These are phyloP conservation scores for Bolinopsis microptera DNA, from an alignment of 37 sponge, comb jelly and placozoan species.

Conservation along the genomic window DNA sequence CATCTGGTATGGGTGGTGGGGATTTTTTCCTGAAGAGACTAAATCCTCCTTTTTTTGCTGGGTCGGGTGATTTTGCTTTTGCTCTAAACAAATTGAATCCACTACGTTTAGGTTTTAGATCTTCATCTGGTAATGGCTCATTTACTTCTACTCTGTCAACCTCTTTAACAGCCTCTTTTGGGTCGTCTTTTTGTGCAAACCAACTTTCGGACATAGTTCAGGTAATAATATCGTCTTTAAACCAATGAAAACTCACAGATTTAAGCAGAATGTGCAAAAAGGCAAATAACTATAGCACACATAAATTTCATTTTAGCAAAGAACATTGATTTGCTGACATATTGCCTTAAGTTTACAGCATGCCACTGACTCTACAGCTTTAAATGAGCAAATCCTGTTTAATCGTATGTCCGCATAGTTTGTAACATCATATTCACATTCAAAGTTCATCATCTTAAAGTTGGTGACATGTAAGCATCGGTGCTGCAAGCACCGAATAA, in stretches of 20 bases:
- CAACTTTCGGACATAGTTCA: slow-evolving; percentile 26
- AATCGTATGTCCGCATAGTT: too few relatives aligned
- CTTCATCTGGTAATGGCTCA: not conserved
- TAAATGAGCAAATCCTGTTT: not conserved
- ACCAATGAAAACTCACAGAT: not conserved
- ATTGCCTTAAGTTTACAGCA: not conserved
- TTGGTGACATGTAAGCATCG: too few relatives aligned
- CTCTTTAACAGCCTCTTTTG: not conserved
- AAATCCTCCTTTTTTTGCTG: not conserved
- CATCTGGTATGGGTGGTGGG: not conserved
- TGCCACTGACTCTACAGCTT: not conserved
- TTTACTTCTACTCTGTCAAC: not conserved
- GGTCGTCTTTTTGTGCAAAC: not conserved
- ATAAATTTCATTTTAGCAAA: not conserved
- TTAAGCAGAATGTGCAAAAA: not conserved
- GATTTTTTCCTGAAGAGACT: not conserved
- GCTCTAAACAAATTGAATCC: not conserved
- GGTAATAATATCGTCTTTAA: not conserved
- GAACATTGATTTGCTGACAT: not conserved
- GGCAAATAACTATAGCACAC: not conserved
- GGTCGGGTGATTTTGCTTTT: not conserved
- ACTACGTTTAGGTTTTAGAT: not conserved
- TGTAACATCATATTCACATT: too few relatives aligned
- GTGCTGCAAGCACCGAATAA: too few relatives aligned
- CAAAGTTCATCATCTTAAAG: too few relatives aligned